Base-by-base conservation (phyloP, 2,797 vertebrate genomes). In the Bradypodion ventrale region DNA sequence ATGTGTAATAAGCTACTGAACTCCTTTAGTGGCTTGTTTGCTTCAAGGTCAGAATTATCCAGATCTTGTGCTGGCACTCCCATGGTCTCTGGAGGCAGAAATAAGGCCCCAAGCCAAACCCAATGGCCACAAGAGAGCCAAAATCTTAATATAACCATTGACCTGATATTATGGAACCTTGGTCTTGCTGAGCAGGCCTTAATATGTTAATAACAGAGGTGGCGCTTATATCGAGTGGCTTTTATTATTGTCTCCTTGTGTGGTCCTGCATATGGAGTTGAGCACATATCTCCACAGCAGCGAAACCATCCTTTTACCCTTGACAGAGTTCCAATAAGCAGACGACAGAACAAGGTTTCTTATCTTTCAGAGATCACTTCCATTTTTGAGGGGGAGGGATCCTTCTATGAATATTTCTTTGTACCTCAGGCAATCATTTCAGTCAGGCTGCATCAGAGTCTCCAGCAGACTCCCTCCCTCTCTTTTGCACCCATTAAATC, bases 201-300 rank as follows among this genome's bases (percentile, higher is more conserved):
- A 86, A 63, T 75, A 83, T 42, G 84, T 79, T 86, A 91, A 91
- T 94, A 87, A 84, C 79, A 86, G 75, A 82, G 92, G 90, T 91
- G 87, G 69, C 66, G 32, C 62, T 66, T 40, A 83, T 90, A 82
- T 89, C 75, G 86, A 87, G 74, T 94, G 94, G 94, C 65, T 92
- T 91, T 92, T 93, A 92, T 94, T 91, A 88, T n/a, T 35, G 10
- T 85, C 88, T 87, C 44, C 74, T 85, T 94, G 89, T 93, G 93
- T 94, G 94, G 93, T 93, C 93, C 68, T 15, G 40, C 80, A 87
- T 46, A 29, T 80, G 92, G 85, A 87, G 90, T 85, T 81, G 75
- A 29, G 3, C 35, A 56, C 52, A n/a, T 81, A 63, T 8, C 62
- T 68, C 80, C 52, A 56, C 52, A 80, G 7, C 37, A 74, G 78